Evolutionary conservation across 1,140 invertebrate genomes (phyloP).

Genomic region (Ceratosolen fusciceps): DNA sequence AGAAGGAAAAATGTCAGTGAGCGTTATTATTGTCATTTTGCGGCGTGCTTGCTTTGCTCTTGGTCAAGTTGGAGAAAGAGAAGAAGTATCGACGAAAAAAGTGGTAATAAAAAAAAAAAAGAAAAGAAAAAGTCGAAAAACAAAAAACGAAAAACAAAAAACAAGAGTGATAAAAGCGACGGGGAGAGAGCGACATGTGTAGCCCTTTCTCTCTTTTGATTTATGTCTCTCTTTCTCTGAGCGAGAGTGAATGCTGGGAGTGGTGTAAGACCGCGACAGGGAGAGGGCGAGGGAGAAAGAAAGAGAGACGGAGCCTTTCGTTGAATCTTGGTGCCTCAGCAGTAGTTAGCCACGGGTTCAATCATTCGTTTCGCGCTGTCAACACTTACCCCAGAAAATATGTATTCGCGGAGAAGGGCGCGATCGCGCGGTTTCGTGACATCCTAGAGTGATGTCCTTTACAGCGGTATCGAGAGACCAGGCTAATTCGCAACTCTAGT

Average conservation of each 20-base stretch:
- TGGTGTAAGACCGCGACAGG: background rate
- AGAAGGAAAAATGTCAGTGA: constrained; percentile 4
- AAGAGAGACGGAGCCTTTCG: background rate
- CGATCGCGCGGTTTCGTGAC: background rate
- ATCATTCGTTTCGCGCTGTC: constrained; percentile 26
- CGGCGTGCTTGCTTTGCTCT: background rate
- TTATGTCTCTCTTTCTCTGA: background rate
- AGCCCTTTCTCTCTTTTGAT: background rate
- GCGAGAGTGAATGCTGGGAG: background rate
- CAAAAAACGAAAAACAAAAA: background rate
- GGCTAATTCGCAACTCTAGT: background rate
- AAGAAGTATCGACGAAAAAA: background rate
- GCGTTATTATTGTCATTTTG: background rate
- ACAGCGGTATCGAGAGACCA: background rate
- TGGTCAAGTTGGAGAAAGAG: background rate
- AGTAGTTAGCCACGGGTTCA: constrained; percentile 26
- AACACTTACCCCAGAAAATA: background rate
- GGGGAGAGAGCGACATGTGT: background rate
- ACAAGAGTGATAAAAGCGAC: background rate
- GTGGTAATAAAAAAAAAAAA: background rate
- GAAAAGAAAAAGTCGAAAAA: background rate
- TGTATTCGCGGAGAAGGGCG: background rate
- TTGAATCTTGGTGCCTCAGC: constrained; percentile 10
- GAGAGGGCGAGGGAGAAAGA: constrained; percentile 5
- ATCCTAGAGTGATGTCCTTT: background rate